Evolutionary conservation across 2,113 vertebrate genomes (phyloP).

Genomic region (Nematolebias whitei): DNA sequence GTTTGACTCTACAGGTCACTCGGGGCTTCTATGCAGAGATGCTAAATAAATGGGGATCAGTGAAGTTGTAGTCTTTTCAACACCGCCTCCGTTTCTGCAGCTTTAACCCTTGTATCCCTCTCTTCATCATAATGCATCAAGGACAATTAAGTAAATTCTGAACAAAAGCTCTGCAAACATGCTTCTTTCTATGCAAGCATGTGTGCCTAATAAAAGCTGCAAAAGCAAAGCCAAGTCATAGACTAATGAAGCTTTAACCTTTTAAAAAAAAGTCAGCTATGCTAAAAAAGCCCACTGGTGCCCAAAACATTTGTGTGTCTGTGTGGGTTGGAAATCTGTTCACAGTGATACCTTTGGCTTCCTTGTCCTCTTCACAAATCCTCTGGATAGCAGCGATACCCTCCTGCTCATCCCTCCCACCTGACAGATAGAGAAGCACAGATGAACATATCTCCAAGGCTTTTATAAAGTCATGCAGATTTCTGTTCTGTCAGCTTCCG

Average conservation of each 20-base stretch:
- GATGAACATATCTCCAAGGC: slow-evolving; percentile 41
- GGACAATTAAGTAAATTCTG: slow-evolving; percentile 16
- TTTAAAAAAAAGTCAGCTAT: slow-evolving; percentile 31
- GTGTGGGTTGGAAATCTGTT: slow-evolving; percentile 17
- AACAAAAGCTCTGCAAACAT: slow-evolving; percentile 17
- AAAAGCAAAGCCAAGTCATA: slow-evolving; percentile 44
- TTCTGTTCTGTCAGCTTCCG: not conserved
- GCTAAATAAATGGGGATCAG: not conserved
- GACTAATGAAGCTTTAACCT: slow-evolving; percentile 48
- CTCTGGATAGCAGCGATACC: slow-evolving; percentile 76
- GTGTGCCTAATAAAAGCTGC: slow-evolving; percentile 23
- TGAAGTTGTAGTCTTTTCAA: not conserved
- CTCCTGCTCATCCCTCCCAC: slow-evolving; percentile 77
- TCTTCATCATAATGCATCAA: slow-evolving; percentile 11
- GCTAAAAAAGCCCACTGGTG: slow-evolving; percentile 24
- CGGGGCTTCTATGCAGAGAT: not conserved
- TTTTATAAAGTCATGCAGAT: slow-evolving; percentile 26
- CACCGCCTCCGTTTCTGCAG: not conserved
- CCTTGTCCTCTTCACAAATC: slow-evolving; percentile 80
- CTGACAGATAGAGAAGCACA: slow-evolving; percentile 65
- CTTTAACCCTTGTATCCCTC: slow-evolving; percentile 1
- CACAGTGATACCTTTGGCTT: slow-evolving; percentile 80
- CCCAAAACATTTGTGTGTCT: slow-evolving; percentile 2
- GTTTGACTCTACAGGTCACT: not conserved
- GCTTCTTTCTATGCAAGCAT: too few relatives aligned